phyloP scores from a whole-genome alignment of 2,888 invertebrate species.

The Polylopha cassiicola region DNA sequence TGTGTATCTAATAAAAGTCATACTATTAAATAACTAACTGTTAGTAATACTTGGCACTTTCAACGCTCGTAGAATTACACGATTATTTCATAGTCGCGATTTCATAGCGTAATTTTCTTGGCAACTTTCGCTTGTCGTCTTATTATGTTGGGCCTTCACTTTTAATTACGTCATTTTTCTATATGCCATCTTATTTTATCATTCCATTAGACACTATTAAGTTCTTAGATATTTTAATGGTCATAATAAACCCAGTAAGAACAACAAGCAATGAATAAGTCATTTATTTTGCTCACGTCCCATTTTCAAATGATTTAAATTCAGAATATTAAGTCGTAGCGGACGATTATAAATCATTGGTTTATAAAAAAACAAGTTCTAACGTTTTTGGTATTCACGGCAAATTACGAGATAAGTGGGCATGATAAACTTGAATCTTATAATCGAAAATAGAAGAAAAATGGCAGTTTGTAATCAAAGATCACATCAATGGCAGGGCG shows the following conservation, averaged over 20 bases:
- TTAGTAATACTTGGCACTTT: constrained; percentile 26
- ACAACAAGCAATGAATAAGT: constrained; percentile 10
- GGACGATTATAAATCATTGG: no score
- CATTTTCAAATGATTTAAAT: constrained; percentile 4
- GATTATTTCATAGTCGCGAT: constrained; percentile 21
- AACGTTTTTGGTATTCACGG: no score
- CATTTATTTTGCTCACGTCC: background rate
- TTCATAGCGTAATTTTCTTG: constrained; percentile 25
- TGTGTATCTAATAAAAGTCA: constrained; percentile 24
- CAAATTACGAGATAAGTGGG: no score
- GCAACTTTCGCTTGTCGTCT: constrained; percentile 18
- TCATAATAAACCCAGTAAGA: constrained; percentile 1
- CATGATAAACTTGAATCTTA: constrained; percentile 26
- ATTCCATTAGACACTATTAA: constrained; percentile 12
- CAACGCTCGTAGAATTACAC: constrained; percentile 19
- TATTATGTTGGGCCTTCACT: constrained; percentile 21
- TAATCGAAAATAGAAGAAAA: constrained; percentile 42
- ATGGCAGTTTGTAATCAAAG: constrained; percentile 38
- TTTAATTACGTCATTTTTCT: constrained; percentile 19
- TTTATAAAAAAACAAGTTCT: no score
- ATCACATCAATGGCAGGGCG: constrained; percentile 48
- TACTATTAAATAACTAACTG: constrained; percentile 26
- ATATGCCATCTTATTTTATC: constrained; percentile 15
- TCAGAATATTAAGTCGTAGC: no score
- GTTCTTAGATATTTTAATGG: constrained; percentile 1